A percentile compares a stretch with the other conserved stretches of the same genome.
phyloP scores from a whole-genome alignment of 2,113 vertebrate genomes.

The Phocoena phocoena region DNA sequence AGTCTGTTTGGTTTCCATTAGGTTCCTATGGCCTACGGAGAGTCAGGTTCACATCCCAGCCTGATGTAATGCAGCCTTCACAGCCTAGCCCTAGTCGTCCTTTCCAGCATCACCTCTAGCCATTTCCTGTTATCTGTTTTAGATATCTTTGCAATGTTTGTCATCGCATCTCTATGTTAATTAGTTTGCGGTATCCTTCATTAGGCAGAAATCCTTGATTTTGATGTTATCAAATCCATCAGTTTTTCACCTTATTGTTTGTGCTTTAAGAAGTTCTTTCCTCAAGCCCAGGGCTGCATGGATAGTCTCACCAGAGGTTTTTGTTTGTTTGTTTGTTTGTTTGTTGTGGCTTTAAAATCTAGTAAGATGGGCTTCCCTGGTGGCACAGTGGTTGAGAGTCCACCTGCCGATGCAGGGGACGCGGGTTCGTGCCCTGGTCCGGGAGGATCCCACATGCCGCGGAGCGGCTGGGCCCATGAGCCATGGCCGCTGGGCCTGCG shows the following conservation, averaged over 20 bases:
- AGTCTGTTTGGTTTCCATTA: not conserved
- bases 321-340: not conserved
- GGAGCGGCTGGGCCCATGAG: too few relatives aligned
- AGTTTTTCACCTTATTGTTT: not conserved
- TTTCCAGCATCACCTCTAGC: accelerated
- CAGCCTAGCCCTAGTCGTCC: not conserved
- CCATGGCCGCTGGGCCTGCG: too few relatives aligned
- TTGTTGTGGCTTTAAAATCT: not conserved
- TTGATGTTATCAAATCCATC: not conserved
- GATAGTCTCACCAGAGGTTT: not conserved
- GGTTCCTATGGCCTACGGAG: not conserved
- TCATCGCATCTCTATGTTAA: too few relatives aligned
- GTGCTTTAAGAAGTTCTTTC: not conserved
- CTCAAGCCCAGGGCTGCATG: not conserved
- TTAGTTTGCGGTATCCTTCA: not conserved
- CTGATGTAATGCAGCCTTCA: not conserved
- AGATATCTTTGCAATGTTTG: not conserved
- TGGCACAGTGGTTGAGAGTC: too few relatives aligned
- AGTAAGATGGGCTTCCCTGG: not conserved
- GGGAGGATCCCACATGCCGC: too few relatives aligned
- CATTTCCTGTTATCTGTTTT: accelerated
- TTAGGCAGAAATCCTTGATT: not conserved
- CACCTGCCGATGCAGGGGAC: too few relatives aligned
- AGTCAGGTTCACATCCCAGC: not conserved
- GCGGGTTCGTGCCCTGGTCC: too few relatives aligned